A percentile compares a stretch with the other conserved stretches of the same genome.
Evolutionary conservation across 23 tunicate species (phyloP).

Genomic region (Corella eumyota): DNA sequence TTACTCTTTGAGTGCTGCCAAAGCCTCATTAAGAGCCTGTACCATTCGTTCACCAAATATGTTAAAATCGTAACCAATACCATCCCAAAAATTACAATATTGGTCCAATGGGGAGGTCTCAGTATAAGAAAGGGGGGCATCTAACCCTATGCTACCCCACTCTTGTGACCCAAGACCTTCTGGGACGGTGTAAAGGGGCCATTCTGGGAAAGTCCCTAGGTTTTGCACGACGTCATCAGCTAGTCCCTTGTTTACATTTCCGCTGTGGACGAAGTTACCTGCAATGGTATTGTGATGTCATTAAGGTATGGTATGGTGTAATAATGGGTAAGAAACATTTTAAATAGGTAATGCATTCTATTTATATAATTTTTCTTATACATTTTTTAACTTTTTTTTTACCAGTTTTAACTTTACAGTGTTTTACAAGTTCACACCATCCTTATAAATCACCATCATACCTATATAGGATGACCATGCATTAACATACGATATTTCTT

Average conservation of each 20-base stretch:
- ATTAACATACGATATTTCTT: constrained; percentile 25
- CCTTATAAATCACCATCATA: no score
- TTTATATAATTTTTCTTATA: no score
- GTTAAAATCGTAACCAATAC: constrained; percentile 42
- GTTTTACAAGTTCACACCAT: no score
- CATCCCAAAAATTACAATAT: constrained; percentile 57
- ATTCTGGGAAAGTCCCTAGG: constrained; percentile 15
- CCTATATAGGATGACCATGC: constrained; percentile 54
- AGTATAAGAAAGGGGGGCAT: constrained; percentile 27
- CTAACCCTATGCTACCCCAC: constrained; percentile 30
- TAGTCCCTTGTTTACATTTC: constrained; percentile 51
- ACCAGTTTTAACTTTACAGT: no score
- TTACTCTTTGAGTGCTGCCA: constrained; percentile 6
- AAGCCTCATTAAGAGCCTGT: constrained; percentile 8
- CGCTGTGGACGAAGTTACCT: constrained; percentile 54
- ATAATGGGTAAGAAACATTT: no score
- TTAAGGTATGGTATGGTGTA: no score
- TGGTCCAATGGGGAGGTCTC: constrained; percentile 41
- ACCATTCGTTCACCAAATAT: constrained; percentile 31
- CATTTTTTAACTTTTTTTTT: no score
- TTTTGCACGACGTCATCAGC: background rate
- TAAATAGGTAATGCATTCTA: no score
- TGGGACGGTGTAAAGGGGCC: constrained; percentile 35
- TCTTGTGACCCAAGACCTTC: constrained; percentile 8
- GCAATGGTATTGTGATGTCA: no score